These are phyloP conservation scores for Littorina saxatilis DNA, from an alignment of 1,140 invertebrate species.

Conservation along the genomic window DNA sequence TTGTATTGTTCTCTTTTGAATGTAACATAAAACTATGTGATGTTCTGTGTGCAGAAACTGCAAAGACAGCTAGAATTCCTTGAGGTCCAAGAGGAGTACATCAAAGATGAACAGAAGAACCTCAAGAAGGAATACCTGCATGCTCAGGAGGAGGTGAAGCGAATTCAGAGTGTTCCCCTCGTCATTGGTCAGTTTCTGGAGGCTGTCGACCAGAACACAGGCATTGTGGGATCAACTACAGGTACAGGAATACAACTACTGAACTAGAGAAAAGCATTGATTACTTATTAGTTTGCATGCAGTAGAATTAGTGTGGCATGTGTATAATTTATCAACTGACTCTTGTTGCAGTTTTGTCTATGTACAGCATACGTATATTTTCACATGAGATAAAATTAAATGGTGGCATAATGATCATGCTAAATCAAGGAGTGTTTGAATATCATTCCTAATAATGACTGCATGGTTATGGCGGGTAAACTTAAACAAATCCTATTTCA, in stretches of 20 bases:
- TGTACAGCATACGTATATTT: no score
- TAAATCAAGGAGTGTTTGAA: no score
- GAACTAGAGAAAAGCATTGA: no score
- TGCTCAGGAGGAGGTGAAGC: slow-evolving; percentile 97
- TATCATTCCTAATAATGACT: no score
- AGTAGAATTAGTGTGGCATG: no score
- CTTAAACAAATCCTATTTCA: no score
- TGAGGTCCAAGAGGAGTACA: slow-evolving; percentile 98
- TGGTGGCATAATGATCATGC: no score
- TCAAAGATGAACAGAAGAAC: slow-evolving; percentile 98
- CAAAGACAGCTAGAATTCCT: slow-evolving; percentile 97
- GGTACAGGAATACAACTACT: slow-evolving; percentile 76
- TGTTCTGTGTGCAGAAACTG: slow-evolving; percentile 83
- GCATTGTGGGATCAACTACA: slow-evolving; percentile 91
- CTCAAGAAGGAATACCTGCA: slow-evolving; percentile 98
- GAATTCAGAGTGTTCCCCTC: slow-evolving; percentile 97
- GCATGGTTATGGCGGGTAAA: no score
- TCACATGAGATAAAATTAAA: no score
- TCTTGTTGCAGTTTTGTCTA: not conserved
- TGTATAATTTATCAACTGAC: not conserved
- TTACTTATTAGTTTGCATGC: no score
- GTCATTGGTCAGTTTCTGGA: slow-evolving; percentile 99
- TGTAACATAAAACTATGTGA: not conserved
- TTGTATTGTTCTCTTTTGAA: not conserved
- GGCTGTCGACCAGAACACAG: slow-evolving; percentile 98